These are phyloP conservation scores for Lathamus discolor DNA, from an alignment of 2,113 vertebrate species.

Conservation along the genomic window DNA sequence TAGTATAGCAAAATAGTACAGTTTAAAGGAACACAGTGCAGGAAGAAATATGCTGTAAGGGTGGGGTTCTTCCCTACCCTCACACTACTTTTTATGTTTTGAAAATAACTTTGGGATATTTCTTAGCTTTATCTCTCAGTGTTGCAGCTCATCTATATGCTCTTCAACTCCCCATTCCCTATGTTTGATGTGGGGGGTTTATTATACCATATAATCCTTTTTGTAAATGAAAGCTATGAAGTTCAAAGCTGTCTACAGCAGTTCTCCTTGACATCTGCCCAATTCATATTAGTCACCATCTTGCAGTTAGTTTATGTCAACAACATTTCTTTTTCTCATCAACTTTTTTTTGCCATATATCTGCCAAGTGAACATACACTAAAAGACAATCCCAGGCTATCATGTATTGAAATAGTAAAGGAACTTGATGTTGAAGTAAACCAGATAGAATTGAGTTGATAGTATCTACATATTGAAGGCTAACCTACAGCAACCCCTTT, in stretches of 20 bases:
- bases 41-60: neutral
- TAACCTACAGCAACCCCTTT: neutral
- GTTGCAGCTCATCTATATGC: neutral
- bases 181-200: accelerated
- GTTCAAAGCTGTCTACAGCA: neutral
- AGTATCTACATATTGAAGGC: neutral
- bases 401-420: neutral
- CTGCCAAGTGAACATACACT: neutral
- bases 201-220: neutral
- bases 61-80: neutral
- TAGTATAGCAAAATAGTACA: neutral
- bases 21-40: neutral
- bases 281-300: neutral
- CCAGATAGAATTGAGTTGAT: neutral
- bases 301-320: neutral
- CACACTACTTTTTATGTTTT: neutral
- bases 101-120: neutral
- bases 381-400: neutral
- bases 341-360: neutral
- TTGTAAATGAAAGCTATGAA: neutral
- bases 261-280: neutral
- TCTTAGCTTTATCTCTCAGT: neutral
- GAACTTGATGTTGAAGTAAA: neutral
- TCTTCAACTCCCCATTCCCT: neutral
- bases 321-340: neutral